phyloP scores from a whole-genome alignment of 2,797 vertebrate genomes.

The Danio tinwini region DNA sequence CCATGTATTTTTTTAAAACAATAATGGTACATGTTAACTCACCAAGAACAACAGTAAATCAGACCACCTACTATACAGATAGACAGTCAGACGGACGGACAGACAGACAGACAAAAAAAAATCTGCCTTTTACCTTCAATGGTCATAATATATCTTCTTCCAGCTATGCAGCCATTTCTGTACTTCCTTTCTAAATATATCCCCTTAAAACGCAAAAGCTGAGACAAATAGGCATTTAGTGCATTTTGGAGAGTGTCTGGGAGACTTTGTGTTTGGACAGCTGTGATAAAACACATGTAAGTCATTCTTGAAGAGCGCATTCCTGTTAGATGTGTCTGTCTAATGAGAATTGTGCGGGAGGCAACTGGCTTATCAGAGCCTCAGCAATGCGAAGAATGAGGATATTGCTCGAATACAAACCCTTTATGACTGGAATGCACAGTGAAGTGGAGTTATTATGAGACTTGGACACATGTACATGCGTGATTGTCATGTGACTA shows the following conservation, averaged over 20 bases:
- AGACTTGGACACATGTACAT: not conserved
- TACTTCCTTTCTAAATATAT: not conserved
- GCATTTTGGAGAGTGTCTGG: not conserved
- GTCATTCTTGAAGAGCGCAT: slow-evolving; percentile 45
- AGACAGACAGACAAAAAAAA: not conserved
- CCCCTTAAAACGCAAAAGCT: not conserved
- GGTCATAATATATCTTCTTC: not conserved
- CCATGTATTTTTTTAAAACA: no score
- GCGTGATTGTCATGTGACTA: not conserved
- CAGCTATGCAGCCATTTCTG: not conserved
- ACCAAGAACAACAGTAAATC: no score
- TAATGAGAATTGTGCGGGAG: slow-evolving; percentile 42
- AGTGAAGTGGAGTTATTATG: not conserved
- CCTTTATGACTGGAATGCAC: not conserved
- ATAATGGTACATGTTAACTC: no score
- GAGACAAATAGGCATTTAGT: slow-evolving; percentile 10
- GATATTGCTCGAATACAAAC: slow-evolving; percentile 12
- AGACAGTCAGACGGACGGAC: no score
- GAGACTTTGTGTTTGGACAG: slow-evolving; percentile 42
- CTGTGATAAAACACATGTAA: slow-evolving; percentile 54
- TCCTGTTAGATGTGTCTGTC: slow-evolving; percentile 44
- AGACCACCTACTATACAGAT: no score
- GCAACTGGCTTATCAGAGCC: slow-evolving; percentile 35
- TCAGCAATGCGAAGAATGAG: slow-evolving; percentile 42
- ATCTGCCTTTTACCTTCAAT: not conserved